These are phyloP conservation scores for Oreocharis arfaki DNA, from an alignment of 2,113 vertebrate genomes.

Conservation along the genomic window DNA sequence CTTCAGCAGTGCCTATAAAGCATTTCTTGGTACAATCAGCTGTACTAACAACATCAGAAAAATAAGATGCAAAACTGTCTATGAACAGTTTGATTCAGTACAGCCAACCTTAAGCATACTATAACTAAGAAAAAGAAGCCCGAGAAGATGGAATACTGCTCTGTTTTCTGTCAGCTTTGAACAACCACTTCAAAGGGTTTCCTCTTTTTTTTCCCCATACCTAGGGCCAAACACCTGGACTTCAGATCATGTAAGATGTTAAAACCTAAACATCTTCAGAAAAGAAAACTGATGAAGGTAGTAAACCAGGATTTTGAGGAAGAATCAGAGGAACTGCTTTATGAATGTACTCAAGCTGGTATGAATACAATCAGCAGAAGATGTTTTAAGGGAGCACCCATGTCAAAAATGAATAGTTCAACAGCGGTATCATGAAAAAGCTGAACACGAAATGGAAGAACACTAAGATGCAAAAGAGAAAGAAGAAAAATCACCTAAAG, in stretches of 20 bases:
- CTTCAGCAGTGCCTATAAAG: not conserved
- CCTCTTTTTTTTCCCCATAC: not conserved
- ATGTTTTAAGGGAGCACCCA: not conserved
- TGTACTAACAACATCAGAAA: not conserved
- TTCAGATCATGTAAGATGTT: not conserved
- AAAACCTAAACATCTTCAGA: not conserved
- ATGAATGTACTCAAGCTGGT: not conserved
- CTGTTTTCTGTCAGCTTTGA: not conserved
- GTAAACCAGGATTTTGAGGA: not conserved
- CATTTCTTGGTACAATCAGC: not conserved
- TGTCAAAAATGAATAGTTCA: not conserved
- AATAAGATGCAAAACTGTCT: not conserved
- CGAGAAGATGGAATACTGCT: not conserved
- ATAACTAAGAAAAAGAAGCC: not conserved
- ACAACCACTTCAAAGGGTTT: not conserved
- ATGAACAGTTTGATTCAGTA: not conserved
- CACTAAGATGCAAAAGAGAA: not conserved
- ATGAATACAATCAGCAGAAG: not conserved
- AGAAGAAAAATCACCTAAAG: not conserved
- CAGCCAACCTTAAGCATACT: not conserved
- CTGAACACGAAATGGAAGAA: not conserved
- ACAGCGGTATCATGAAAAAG: not conserved
- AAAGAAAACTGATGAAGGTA: not conserved
- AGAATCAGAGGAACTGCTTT: not conserved
- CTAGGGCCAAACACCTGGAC: not conserved